Evolutionary conservation across 2,888 invertebrate species (phyloP).

Genomic region (Tethea ocularis): DNA sequence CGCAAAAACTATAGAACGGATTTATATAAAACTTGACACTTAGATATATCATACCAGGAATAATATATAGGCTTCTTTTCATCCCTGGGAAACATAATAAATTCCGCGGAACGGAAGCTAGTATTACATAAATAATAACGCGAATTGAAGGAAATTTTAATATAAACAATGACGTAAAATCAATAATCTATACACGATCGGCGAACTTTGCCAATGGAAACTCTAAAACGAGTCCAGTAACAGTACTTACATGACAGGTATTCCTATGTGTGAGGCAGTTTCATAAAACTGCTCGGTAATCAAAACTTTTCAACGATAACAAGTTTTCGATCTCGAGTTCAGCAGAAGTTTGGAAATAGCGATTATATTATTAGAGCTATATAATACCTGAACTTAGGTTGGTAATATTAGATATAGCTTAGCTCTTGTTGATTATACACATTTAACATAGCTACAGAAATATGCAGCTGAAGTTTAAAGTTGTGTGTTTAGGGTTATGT

Average conservation of each 20-base stretch:
- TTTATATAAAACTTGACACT: too few relatives aligned
- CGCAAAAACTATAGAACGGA: too few relatives aligned
- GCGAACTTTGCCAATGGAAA: neutral
- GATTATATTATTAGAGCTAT: constrained; percentile 50
- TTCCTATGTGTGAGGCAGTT: constrained; percentile 5
- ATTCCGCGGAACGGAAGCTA: neutral
- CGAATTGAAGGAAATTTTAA: too few relatives aligned
- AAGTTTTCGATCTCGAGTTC: constrained; percentile 44
- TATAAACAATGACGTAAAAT: neutral
- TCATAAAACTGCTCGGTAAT: constrained; percentile 31
- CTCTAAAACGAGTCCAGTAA: neutral
- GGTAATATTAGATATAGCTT: constrained; percentile 32
- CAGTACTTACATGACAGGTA: neutral
- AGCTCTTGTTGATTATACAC: neutral
- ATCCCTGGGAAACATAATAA: neutral
- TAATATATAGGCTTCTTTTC: too few relatives aligned
- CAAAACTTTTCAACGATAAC: constrained; percentile 44
- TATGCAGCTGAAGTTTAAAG: constrained; percentile 17
- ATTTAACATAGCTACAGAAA: constrained; percentile 22
- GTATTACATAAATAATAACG: neutral
- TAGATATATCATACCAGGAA: too few relatives aligned
- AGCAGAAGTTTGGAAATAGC: constrained; percentile 47
- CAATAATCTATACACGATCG: neutral
- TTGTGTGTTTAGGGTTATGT: too few relatives aligned
- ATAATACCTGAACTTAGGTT: constrained; percentile 42